Evolutionary conservation across 2,888 invertebrate genomes (phyloP).

Genomic region (Orthosia gracilis): DNA sequence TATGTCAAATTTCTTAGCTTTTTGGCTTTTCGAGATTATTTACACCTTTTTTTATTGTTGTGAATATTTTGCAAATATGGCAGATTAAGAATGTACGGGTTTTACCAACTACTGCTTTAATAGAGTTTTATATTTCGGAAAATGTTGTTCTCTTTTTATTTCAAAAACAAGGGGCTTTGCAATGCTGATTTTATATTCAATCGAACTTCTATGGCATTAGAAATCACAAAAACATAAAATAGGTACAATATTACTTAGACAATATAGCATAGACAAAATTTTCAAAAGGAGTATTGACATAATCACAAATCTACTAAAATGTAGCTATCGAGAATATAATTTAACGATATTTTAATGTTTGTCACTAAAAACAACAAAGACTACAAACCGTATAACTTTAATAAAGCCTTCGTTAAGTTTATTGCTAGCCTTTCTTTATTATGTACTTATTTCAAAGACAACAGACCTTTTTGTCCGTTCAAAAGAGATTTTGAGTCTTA

Average conservation of each 20-base stretch:
- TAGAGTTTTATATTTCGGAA: no score
- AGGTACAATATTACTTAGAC: background rate
- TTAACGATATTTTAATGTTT: constrained; percentile 21
- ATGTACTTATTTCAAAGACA: background rate
- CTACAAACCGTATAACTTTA: background rate
- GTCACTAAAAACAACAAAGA: constrained; percentile 6
- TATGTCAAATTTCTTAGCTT: no score
- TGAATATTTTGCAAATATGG: no score
- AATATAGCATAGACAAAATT: no score
- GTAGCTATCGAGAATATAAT: constrained; percentile 8
- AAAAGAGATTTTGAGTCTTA: background rate
- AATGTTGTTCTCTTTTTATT: no score
- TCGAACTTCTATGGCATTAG: no score
- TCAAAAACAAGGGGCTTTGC: no score
- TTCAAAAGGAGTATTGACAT: background rate
- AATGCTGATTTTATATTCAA: no score
- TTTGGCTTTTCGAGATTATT: no score
- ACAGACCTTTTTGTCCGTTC: background rate
- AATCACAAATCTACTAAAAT: background rate
- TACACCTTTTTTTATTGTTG: no score
- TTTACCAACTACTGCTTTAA: no score
- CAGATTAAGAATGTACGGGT: no score
- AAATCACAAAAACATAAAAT: background rate
- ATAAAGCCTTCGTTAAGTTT: background rate
- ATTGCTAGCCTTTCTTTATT: constrained; percentile 9